These are phyloP conservation scores for Pangasius mekongensis DNA, from an alignment of 2,797 vertebrate genomes.

Conservation along the genomic window DNA sequence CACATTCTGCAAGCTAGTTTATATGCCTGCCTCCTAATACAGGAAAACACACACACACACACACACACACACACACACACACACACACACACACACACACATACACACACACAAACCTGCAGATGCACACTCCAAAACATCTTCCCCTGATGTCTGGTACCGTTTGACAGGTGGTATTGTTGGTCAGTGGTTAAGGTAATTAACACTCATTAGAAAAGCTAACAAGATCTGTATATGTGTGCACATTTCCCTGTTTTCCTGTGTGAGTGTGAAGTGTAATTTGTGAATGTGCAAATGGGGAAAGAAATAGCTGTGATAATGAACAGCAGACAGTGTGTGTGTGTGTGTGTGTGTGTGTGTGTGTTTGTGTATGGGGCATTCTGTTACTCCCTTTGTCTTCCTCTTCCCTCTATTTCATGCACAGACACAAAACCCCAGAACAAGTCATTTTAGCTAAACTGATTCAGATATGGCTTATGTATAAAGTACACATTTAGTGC, in stretches of 20 bases:
- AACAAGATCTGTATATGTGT: slow-evolving; percentile 61
- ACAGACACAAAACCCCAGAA: neutral
- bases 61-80: slow-evolving; percentile 32
- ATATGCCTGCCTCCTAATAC: slow-evolving; percentile 13
- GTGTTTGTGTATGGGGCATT: neutral
- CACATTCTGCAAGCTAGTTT: slow-evolving; percentile 46
- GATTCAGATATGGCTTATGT: neutral
- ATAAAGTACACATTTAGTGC: neutral
- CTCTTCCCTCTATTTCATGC: neutral
- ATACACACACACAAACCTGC: slow-evolving; percentile 31
- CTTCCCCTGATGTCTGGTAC: slow-evolving; percentile 8
- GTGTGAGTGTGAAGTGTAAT: slow-evolving; percentile 25
- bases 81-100: slow-evolving; percentile 6
- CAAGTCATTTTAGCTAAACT: neutral
- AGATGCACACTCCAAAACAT: neutral
- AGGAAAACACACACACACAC: slow-evolving; percentile 27
- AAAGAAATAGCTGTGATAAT: slow-evolving; percentile 47
- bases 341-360: neutral
- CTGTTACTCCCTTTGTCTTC: neutral
- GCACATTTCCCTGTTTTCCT: slow-evolving; percentile 20
- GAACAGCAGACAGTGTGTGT: neutral
- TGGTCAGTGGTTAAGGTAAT: slow-evolving; percentile 71
- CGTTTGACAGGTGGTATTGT: slow-evolving; percentile 64
- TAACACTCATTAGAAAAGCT: slow-evolving; percentile 77
- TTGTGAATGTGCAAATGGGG: slow-evolving; percentile 41